Base-by-base conservation (phyloP, 2,797 vertebrate species). In the Myoxocephalus aenaeus region DNA sequence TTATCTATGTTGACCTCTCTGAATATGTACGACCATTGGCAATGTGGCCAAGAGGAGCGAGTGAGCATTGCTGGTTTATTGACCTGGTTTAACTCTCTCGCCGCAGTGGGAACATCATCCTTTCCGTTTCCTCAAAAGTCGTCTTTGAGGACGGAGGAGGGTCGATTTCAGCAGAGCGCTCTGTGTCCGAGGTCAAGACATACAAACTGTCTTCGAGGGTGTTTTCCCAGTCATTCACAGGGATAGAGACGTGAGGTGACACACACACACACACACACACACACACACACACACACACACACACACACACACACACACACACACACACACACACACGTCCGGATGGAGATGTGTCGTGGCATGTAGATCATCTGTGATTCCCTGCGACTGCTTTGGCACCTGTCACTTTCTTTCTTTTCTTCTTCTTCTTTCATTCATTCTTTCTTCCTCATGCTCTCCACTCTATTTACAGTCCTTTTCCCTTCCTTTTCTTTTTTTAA, bases 321-420 rank as follows among this genome's bases (percentile, higher is more conserved):
- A 40, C 38, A 40, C 38, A 40, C 11, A 40, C 10, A 40, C 38
- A 40, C 38, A 12, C 29, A 29, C 34, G 67, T 40, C 40, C 1
- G 34, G 73, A 81, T 65, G 84, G 67, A 81, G 68, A 88, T 85
- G 84, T 63, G 68, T 56, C 0, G 11, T 82, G 81, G 80, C 87
- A 59, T 82, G 76, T 71, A 68, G 70, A 87, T 89, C 83, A 86
- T 66, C 80, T 76, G 70, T 48, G 78, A 71, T 46, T 79, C 72
- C 40, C 50, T 51, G 51, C 12, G 51, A 73, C 73, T 67, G 46
- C 63, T 81, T 82, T 89, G 86, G 64, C 90, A 90, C 78, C 87
- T 91, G 87, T 86, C 90, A 86, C 38, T 83, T 81, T 79, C 38
- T 77, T 75, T 71, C 40, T 61, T 48, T 48, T 20, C 18, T n/a